Base-by-base conservation (phyloP, 1,140 invertebrate genomes). In the Tribolium madens region DNA sequence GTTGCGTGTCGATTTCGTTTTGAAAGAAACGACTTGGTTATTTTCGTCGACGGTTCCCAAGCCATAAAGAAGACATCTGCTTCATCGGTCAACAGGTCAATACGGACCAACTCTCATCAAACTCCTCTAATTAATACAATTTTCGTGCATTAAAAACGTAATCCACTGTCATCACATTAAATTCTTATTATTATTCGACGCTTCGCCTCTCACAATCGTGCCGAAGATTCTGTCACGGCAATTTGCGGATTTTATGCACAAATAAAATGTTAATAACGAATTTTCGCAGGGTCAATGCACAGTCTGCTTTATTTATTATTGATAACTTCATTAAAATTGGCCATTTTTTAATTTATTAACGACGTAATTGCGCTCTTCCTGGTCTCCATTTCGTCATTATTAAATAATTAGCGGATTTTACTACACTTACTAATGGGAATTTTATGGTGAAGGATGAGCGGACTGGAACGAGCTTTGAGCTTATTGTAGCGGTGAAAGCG, bases 141-240 rank as follows among this genome's bases (percentile, higher is more conserved):
- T 64, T 64, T 64, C 57, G 57, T 64, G 57, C 57, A 64, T 64
- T 64, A 64, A 64, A 57, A 64, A 64, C 57, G 57, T 64, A 64
- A 64, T 64, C 57, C 26, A 64, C 57, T 64, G 57, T 64, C 57
- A 64, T 64, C 57, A 33, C 57, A 64, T 64, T 64, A 64, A 64
- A 64, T 64, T 64, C 33, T 64, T 64, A 33, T 64, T 64, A 64
- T 64, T 64, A 31, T 57, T 57, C 52, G 17, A 57, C 57, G 57
- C 6, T 64, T 64, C 12, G 21, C 26, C 26, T 33, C 57, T 64
- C 57, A 33, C 21, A 5, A 33, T 15, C 57, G 57, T 57, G 52
- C 15, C 52, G 17, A 21, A 57, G 52, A 15, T 7, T 50, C 48
- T 17, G 15, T 50, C 9, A 42, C n/a, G n/a, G 15, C 48, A 50